Evolutionary conservation across 2,113 vertebrate species (phyloP), one percentile per base, ranked within the genome.

Genomic region (Daboia siamensis): DNA sequence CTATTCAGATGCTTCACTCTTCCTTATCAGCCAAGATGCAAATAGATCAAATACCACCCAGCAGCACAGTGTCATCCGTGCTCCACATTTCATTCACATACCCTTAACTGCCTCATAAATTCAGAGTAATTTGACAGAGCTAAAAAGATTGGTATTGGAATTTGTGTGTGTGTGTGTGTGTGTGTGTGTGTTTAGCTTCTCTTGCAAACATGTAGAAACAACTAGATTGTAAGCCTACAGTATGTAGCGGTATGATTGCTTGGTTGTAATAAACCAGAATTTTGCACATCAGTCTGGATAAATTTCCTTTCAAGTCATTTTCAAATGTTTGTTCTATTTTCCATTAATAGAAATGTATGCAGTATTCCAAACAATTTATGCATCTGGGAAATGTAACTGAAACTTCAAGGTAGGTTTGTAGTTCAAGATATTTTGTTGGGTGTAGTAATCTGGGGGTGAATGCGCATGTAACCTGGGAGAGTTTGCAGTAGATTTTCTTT

Each of bases 311-410:
- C 85, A 91, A 93, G 55, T 59, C 11, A 57, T 64, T 51, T 87
- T 55, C 52, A 51, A 57, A 46, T 88, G 74, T 48, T n/a, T 80
- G 4, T 87, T 92, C 87, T 90, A 74, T 94, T 13, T 96, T 93
- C 96, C 91, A 94, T 92, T 93, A 95, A 91, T 96, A 99, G 99
- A 99, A 99, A 95, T 99, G 99, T 95, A 92, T 98, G 98, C 98
- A 98, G 88, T 98, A 98, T 96, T 99, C 98, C 93, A 99, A 98
- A 97, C 99, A 99, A 91, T 99, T 99, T 96, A 99, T 98, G 93
- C 99, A 99, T 95, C 97, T 99, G 96, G 99, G 99, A 90, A 99
- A 99, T 1, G 96, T 99, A 29, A 90, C 98, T 1, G 98, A 99
- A 96, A 99, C 98, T 0, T 98, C 98, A 56, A 98, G 98, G 99